phyloP scores from a whole-genome alignment of 1,140 invertebrate genomes.

The Hypsibius dujardini region DNA sequence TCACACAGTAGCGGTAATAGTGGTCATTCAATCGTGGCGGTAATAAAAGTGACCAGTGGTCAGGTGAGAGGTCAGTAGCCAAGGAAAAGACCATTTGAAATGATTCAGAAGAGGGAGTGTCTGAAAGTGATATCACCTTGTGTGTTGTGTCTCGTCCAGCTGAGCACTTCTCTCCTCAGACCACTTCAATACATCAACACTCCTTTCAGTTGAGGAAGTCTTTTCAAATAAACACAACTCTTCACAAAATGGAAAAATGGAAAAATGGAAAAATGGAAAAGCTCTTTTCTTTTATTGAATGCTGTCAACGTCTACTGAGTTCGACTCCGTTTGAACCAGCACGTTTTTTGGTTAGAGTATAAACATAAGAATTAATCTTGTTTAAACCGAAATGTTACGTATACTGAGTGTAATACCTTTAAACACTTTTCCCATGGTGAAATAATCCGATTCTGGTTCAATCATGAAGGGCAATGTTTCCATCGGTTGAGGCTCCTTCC shows the following conservation, averaged over 20 bases:
- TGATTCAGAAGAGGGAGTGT: neutral
- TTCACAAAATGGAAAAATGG: neutral
- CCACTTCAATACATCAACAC: neutral
- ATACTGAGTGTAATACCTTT: neutral
- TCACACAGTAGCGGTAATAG: too few species aligned
- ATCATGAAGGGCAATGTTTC: constrained; percentile 9
- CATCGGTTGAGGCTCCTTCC: neutral
- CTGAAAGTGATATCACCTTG: neutral
- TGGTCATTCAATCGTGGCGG: neutral
- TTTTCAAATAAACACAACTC: constrained; percentile 2
- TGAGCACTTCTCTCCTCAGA: neutral
- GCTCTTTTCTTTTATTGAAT: neutral
- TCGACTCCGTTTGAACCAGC: neutral
- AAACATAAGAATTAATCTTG: neutral
- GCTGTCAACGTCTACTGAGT: neutral
- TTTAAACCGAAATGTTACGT: neutral
- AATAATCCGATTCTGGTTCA: neutral
- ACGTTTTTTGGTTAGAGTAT: neutral
- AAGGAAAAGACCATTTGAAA: neutral
- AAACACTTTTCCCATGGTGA: neutral
- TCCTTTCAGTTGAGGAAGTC: neutral
- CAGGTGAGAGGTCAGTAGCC: neutral
- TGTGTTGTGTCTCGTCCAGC: neutral
- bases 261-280: neutral
- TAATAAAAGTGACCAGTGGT: constrained; percentile 6